phyloP scores from a whole-genome alignment of 2,113 vertebrate genomes.

The Silurus glanis region DNA sequence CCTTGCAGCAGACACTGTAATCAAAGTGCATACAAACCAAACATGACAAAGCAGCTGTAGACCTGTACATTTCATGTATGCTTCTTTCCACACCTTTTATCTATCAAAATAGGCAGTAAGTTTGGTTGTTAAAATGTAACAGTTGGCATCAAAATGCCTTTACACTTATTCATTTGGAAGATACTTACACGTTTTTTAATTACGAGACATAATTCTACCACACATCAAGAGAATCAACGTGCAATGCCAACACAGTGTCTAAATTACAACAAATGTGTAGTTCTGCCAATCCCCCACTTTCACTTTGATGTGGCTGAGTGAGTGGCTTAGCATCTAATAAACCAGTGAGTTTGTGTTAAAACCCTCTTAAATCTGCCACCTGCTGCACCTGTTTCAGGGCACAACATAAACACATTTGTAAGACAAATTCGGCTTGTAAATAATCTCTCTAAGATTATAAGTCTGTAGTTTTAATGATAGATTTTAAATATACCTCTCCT shows the following conservation, averaged over 20 bases:
- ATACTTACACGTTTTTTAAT: not conserved
- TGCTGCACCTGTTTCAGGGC: constrained; percentile 34
- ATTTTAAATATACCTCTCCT: not conserved
- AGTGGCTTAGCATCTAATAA: constrained; percentile 18
- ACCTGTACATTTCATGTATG: not conserved
- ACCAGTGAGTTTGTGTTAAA: constrained; percentile 11
- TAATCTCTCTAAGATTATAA: not conserved
- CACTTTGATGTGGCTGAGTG: constrained; percentile 22
- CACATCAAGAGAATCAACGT: not conserved
- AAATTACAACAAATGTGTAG: constrained; percentile 18
- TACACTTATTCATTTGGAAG: not conserved
- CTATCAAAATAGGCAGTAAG: not conserved
- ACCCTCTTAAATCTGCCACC: constrained; percentile 31
- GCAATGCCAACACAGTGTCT: not conserved
- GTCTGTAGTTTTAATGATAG: not conserved
- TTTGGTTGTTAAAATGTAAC: too few species aligned
- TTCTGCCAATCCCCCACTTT: constrained; percentile 3
- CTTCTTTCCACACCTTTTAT: not conserved
- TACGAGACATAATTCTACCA: not conserved
- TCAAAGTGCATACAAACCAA: not conserved
- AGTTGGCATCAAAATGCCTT: not conserved
- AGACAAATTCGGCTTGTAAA: not conserved
- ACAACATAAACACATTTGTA: constrained; percentile 15
- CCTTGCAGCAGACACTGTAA: constrained; percentile 19
- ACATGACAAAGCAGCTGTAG: not conserved